These are phyloP conservation scores for Panzeria rudis DNA, from an alignment of 2,888 invertebrate genomes.

Conservation along the genomic window DNA sequence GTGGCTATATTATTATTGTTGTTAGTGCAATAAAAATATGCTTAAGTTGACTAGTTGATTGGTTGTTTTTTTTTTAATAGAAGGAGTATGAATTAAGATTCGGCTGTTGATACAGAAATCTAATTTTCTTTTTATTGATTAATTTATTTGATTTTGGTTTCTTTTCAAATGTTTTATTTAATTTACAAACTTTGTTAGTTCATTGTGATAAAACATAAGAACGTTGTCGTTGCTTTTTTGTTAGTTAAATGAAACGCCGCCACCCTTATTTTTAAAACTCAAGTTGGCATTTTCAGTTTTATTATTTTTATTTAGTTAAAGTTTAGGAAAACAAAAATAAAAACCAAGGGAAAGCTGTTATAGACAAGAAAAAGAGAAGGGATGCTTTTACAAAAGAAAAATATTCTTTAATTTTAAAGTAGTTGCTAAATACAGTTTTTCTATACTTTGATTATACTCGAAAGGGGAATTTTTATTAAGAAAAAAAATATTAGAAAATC, in stretches of 20 bases:
- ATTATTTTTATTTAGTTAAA: slow-evolving; percentile 3
- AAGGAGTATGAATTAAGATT: slow-evolving; percentile 83
- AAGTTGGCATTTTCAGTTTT: slow-evolving; percentile 31
- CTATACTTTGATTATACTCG: slow-evolving; percentile 21
- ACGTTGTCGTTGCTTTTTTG: slow-evolving; percentile 18
- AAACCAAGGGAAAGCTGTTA: slow-evolving; percentile 47
- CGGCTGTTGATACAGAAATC: slow-evolving; percentile 83
- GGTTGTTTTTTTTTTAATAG: slow-evolving; percentile 74
- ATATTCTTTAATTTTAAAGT: slow-evolving; percentile 16
- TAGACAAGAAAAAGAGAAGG: slow-evolving; percentile 41
- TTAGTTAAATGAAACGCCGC: slow-evolving; percentile 22
- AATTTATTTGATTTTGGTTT: slow-evolving; percentile 18
- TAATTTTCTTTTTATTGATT: slow-evolving; percentile 65
- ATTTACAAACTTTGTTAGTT: slow-evolving; percentile 33
- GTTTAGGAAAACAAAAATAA: slow-evolving; percentile 1
- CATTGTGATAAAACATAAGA: slow-evolving; percentile 58
- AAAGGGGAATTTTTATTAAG: background rate
- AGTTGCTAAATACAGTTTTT: slow-evolving; percentile 59
- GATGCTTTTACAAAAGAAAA: slow-evolving; percentile 41
- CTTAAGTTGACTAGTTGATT: slow-evolving; percentile 43
- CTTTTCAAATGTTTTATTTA: slow-evolving; percentile 64
- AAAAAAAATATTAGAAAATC: background rate
- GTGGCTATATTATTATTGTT: background rate
- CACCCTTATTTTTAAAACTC: slow-evolving; percentile 23
- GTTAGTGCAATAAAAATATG: slow-evolving; percentile 26